These are phyloP conservation scores for Carabus problematicus DNA, from an alignment of 2,888 invertebrate genomes.

Conservation along the genomic window DNA sequence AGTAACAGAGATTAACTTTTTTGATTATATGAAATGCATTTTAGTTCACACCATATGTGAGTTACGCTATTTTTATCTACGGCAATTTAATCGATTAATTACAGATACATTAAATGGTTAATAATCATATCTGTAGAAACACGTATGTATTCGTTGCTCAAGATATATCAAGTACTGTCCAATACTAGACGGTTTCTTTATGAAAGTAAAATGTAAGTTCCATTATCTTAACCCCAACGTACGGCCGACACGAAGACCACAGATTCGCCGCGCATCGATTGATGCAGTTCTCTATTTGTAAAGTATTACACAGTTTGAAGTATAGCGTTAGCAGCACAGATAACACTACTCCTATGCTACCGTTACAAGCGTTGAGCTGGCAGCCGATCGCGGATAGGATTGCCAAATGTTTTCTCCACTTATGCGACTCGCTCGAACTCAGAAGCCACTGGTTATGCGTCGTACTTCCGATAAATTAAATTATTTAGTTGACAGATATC, in stretches of 20 bases:
- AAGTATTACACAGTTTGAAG: constrained; percentile 23
- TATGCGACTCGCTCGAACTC: constrained; percentile 2
- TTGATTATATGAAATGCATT: too few species aligned
- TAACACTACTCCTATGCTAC: constrained; percentile 21
- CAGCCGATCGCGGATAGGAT: not conserved
- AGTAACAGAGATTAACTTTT: too few species aligned
- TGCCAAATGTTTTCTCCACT: constrained; percentile 38
- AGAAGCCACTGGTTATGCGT: not conserved
- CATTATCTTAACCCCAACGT: too few species aligned
- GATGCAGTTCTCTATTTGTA: constrained; percentile 23
- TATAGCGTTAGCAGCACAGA: constrained; percentile 21
- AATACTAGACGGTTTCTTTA: too few species aligned
- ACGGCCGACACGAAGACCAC: not conserved
- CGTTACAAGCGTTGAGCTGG: constrained; percentile 26
- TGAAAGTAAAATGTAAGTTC: too few species aligned
- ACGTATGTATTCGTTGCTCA: too few species aligned
- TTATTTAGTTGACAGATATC: constrained; percentile 17
- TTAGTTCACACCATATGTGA: too few species aligned
- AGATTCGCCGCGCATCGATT: not conserved
- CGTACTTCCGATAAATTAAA: constrained; percentile 18
- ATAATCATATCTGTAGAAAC: too few species aligned
- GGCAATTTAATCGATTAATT: too few species aligned
- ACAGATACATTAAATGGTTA: too few species aligned
- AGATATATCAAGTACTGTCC: too few species aligned
- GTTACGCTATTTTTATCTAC: too few species aligned